These are phyloP conservation scores for Trichonephila clavipes DNA, from an alignment of 1,140 invertebrate species.

Conservation along the genomic window DNA sequence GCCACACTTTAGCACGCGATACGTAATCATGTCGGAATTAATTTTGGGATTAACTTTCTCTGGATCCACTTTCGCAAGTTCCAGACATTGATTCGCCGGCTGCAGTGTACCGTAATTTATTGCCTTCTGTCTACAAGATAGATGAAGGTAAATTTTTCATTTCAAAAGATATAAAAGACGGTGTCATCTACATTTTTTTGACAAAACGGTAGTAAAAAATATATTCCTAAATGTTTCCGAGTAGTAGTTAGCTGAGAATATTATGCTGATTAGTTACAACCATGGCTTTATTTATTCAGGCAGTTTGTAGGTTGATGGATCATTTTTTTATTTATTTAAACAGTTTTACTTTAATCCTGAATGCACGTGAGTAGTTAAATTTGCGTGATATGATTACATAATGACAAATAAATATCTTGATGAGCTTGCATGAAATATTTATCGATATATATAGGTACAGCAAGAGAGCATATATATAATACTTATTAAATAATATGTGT, in stretches of 20 bases:
- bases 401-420: too few relatives aligned
- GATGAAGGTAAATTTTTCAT: not conserved
- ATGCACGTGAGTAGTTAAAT: too few relatives aligned
- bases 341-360: too few relatives aligned
- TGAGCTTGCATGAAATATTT: too few relatives aligned
- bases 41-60: constrained; percentile 32
- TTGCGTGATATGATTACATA: too few relatives aligned
- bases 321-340: too few relatives aligned
- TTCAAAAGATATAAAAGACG: not conserved
- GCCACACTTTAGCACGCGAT: not conserved
- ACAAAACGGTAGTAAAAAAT: not conserved
- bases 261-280: not conserved
- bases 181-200: not conserved
- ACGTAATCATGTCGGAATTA: constrained; percentile 1
- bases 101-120: not conserved
- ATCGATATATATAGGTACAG: too few relatives aligned
- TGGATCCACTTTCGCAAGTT: not conserved
- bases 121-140: not conserved
- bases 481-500: too few relatives aligned
- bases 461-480: too few relatives aligned
- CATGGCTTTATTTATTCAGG: not conserved
- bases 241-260: not conserved
- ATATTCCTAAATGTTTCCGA: not conserved
- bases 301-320: too few relatives aligned
- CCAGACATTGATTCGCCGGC: not conserved